Evolutionary conservation across 2,113 vertebrate genomes (phyloP).

Genomic region (Boulengeromyrus knoepffleri): DNA sequence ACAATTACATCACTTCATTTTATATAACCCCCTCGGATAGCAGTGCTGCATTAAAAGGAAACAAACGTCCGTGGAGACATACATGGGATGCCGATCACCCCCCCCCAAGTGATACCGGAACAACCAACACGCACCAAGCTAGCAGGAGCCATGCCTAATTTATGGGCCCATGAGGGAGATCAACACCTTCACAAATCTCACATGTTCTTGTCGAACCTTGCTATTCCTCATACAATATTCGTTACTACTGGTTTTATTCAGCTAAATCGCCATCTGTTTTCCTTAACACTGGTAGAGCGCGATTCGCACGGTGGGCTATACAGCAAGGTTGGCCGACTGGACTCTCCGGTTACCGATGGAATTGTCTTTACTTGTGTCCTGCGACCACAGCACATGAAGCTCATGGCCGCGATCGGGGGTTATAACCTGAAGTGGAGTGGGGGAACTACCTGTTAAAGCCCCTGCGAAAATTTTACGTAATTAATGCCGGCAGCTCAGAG

Average conservation of each 20-base stretch:
- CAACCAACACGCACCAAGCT: not conserved
- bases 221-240: not conserved
- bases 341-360: not conserved
- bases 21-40: conserved; percentile 16
- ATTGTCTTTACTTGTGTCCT: not conserved
- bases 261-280: not conserved
- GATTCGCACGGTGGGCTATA: not conserved
- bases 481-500: not conserved
- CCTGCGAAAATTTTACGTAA: not conserved
- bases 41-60: not conserved
- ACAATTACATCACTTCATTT: conserved; percentile 23
- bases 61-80: not conserved
- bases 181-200: not conserved
- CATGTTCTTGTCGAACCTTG: not conserved
- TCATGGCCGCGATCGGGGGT: not conserved
- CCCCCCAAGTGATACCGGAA: not conserved
- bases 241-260: not conserved
- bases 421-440: not conserved
- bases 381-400: not conserved
- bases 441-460: not conserved
- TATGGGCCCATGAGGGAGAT: not conserved
- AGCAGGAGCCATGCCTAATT: not conserved
- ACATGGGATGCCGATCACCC: not conserved
- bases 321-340: not conserved
- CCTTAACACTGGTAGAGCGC: not conserved